Base-by-base conservation (phyloP, 2,888 invertebrate genomes). In the Drosophila formosana region DNA sequence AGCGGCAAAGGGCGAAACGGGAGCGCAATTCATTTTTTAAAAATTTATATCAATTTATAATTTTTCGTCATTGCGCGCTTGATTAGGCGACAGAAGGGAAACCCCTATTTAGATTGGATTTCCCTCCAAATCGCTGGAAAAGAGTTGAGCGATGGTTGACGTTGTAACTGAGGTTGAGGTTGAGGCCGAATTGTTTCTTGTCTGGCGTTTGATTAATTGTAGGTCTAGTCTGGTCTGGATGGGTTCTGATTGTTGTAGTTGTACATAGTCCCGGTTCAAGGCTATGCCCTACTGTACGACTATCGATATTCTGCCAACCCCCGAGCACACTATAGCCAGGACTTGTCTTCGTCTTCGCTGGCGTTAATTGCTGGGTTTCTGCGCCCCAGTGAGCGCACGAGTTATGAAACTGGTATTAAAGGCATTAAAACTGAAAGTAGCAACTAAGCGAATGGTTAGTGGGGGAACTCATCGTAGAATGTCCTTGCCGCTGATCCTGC, bases 31-130 rank as follows among this genome's bases (percentile, higher is more conserved):
- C 81, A 82, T 82, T 84, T 84, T 84, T 83, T 80, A 56, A 70
- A 85, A 83, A 86, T 88, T 75, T 86, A 83, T 83, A 83, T 88
- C 77, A 88, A 84, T 83, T 85, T 88, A 88, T 86, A 80, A 86
- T 86, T 75, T 83, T 82, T 67, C 50, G 82, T 77, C 64, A 78
- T 71, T 85, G 73, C 71, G 55, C 67, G 77, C 86, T 80, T 85
- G 86, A 86, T 88, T 85, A 83, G 81, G 71, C 62, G 55, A 74
- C 56, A 41, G 56, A 43, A 67, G 64, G 75, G 69, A 66, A 60
- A 75, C 75, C 78, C 78, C 75, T 65, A 72, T 74, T 52, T 63
- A 65, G 50, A 62, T 74, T 74, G 65, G 58, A 66, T 62, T 80
- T 67, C 73, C 71, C 62, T 49, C 25, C 18, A 3, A 2, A 18